These are phyloP conservation scores for Camponotus vicinus DNA, from an alignment of 1,140 invertebrate genomes.

Conservation along the genomic window DNA sequence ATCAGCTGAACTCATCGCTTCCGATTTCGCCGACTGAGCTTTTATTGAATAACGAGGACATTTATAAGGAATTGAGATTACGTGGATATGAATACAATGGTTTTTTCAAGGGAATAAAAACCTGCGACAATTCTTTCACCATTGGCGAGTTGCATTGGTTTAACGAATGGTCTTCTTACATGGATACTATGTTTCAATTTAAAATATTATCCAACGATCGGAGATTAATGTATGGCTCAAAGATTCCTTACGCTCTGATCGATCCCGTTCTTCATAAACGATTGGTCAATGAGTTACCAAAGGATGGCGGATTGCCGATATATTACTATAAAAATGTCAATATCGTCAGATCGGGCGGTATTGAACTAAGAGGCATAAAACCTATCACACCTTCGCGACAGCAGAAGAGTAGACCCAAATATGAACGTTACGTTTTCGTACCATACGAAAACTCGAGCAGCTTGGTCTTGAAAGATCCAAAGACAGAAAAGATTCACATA, in stretches of 20 bases:
- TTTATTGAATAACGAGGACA: constrained; percentile 90
- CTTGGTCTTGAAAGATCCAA: constrained; percentile 87
- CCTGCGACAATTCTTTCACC: constrained; percentile 89
- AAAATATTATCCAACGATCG: constrained; percentile 92
- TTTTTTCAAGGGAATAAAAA: constrained; percentile 93
- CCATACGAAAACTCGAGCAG: constrained; percentile 89
- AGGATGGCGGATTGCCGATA: constrained; percentile 88
- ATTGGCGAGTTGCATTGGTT: constrained; percentile 92
- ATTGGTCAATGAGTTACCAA: constrained; percentile 82
- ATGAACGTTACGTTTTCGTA: constrained; percentile 94
- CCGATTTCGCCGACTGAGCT: constrained; percentile 81
- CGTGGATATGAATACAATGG: constrained; percentile 97
- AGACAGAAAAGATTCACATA: constrained; percentile 88
- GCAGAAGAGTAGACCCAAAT: constrained; percentile 91
- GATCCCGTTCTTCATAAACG: constrained; percentile 91
- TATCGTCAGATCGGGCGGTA: constrained; percentile 88
- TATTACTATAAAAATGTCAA: constrained; percentile 92
- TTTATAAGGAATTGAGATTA: constrained; percentile 97
- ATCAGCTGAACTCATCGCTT: constrained; percentile 86
- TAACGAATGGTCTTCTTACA: constrained; percentile 96
- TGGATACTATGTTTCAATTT: constrained; percentile 98
- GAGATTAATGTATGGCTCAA: constrained; percentile 90
- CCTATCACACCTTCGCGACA: constrained; percentile 94
- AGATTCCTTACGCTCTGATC: constrained; percentile 91
- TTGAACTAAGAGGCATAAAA: constrained; percentile 92